Evolutionary conservation across 2,888 invertebrate genomes (phyloP).

Genomic region (Gibbula magus): DNA sequence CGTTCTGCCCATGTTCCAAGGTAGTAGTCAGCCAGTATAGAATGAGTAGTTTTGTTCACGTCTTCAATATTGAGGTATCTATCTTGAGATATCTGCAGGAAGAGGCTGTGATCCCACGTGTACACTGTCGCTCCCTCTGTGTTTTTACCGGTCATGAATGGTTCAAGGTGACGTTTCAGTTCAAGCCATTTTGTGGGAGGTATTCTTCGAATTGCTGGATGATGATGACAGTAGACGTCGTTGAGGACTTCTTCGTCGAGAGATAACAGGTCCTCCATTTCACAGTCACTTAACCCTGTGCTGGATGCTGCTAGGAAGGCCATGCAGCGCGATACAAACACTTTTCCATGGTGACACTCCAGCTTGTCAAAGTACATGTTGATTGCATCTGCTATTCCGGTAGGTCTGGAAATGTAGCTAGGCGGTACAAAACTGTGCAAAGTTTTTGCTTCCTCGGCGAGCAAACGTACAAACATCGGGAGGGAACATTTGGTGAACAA

Average conservation of each 20-base stretch:
- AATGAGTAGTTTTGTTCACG: constrained; percentile 57
- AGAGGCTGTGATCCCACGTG: constrained; percentile 61
- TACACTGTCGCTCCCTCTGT: constrained; percentile 67
- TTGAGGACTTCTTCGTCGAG: constrained; percentile 70
- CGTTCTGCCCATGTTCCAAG: constrained; percentile 67
- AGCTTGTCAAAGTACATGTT: constrained; percentile 58
- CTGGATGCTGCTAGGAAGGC: constrained; percentile 69
- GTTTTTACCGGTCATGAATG: constrained; percentile 57
- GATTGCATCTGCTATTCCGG: constrained; percentile 52
- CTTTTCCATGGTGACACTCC: constrained; percentile 62
- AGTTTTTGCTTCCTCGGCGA: constrained; percentile 54
- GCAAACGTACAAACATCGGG: constrained; percentile 64
- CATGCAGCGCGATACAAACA: constrained; percentile 59
- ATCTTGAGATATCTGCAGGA: constrained; percentile 52
- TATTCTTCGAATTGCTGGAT: constrained; percentile 59
- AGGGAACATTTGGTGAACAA: constrained; percentile 57
- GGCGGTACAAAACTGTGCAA: constrained; percentile 49
- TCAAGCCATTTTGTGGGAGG: constrained; percentile 67
- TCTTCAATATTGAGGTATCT: constrained; percentile 59
- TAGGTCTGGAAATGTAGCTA: constrained; percentile 43
- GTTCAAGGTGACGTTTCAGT: constrained; percentile 63
- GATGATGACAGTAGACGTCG: constrained; percentile 50
- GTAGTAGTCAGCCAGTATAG: constrained; percentile 72
- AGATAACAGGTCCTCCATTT: constrained; percentile 74
- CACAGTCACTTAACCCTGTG: constrained; percentile 72